Base-by-base conservation (phyloP, 2,113 vertebrate species). In the Pogona vitticeps region DNA sequence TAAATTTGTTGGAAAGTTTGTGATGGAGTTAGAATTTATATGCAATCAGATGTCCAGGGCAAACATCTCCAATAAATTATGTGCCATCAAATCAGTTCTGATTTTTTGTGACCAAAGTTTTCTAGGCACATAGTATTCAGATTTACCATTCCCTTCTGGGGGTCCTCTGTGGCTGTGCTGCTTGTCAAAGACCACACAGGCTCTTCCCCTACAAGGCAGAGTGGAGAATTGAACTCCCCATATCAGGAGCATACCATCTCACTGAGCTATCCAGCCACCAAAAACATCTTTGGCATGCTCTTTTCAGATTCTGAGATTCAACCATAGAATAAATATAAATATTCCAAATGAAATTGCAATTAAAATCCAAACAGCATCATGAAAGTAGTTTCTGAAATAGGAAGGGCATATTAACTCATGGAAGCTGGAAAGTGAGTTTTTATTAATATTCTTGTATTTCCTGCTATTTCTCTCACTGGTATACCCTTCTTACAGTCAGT, bases 1-100 rank as follows among this genome's bases (percentile, higher is more conserved):
- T 38, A 40, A 65, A 82, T n/a, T 71, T 21, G 31, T 26, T n/a
- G 36, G 38, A 61, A 65, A 82, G 67, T 71, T 21, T 31, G 28
- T 61, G 33, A 21, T 80, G 42, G 42, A 71, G 82, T 33, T 80
- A 38, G 75, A 83, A 63, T 89, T 83, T 80, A 20, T 71, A 33
- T 46, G 65, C 40, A 65, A 21, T 65, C 23, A 70, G 13, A 42
- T 26, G 46, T 59, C 38, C 72, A 63, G 59, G 33, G 38, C 31
- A 38, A 17, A 72, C 18, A 31, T 38, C 72, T 84, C 63, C 40
- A 76, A 59, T 23, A 28, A 52, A 52, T 52, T 52, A 52, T 52
- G 46, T 52, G 46, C 46, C 10, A 10, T 52, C 46, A 52, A 52
- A 52, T 52, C 46, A 52, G 10, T 52, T 52, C 46, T 52, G 46